phyloP scores from a whole-genome alignment of 2,797 vertebrate genomes.

The Naso thynnoides region DNA sequence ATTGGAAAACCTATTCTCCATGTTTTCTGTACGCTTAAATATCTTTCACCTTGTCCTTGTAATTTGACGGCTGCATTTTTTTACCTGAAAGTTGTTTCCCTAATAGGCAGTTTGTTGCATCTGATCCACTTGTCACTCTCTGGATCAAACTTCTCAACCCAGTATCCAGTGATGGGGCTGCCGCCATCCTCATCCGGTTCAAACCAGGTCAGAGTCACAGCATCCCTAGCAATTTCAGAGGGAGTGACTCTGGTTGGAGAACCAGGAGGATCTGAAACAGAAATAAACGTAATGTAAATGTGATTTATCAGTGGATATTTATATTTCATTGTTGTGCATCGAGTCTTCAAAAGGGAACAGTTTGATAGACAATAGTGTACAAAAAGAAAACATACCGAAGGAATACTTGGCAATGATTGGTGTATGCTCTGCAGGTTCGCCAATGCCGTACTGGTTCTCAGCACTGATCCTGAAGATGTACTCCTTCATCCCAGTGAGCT shows the following conservation, averaged over 20 bases:
- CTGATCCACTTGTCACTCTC: constrained; percentile 96
- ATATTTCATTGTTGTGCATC: not conserved
- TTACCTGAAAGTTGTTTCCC: constrained; percentile 94
- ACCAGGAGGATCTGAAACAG: constrained; percentile 91
- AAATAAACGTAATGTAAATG: not conserved
- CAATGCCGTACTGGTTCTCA: constrained; percentile 98
- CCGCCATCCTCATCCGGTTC: constrained; percentile 98
- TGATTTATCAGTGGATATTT: not conserved
- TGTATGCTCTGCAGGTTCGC: constrained; percentile 89
- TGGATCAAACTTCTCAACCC: constrained; percentile 97
- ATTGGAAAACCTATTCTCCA: not conserved
- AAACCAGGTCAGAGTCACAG: constrained; percentile 94
- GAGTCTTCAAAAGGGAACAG: not conserved
- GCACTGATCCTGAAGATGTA: constrained; percentile 96
- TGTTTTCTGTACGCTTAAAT: not conserved
- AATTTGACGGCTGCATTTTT: not conserved
- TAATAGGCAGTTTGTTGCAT: constrained; percentile 96
- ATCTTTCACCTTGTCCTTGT: too few relatives aligned
- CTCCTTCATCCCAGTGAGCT: constrained; percentile 92
- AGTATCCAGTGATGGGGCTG: constrained; percentile 97
- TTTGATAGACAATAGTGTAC: too few relatives aligned
- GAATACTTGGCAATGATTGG: constrained; percentile 95
- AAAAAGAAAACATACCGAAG: constrained; percentile 87
- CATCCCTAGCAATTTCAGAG: constrained; percentile 93
- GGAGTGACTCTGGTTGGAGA: constrained; percentile 92